Conservation (phyloP, 1,140 invertebrate genomes). For the Cecropterus lyciades region DNA sequence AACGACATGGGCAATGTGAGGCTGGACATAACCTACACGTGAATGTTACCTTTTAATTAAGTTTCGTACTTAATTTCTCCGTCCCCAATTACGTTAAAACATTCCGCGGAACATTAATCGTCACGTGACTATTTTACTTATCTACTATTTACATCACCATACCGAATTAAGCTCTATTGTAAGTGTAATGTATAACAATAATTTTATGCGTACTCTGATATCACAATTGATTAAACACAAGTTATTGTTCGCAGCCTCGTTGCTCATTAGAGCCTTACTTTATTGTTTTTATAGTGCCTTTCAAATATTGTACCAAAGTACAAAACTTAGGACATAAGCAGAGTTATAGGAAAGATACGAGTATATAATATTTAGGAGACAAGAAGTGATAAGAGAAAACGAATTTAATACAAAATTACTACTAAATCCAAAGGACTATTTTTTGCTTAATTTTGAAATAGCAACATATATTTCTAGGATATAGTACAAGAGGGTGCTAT, state of each 20-base stretch:
- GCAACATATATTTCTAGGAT: too few relatives aligned
- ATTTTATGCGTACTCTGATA: conserved; percentile 21
- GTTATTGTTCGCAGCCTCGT: conserved; percentile 24
- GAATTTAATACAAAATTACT: too few relatives aligned
- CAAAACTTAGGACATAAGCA: conserved; percentile 8
- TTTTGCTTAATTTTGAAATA: too few relatives aligned
- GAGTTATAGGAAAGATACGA: neutral
- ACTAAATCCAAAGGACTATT: too few relatives aligned
- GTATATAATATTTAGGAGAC: neutral
- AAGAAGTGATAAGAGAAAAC: too few relatives aligned
- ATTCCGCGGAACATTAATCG: conserved; percentile 25
- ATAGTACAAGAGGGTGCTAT: too few relatives aligned
- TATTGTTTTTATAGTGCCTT: conserved; percentile 10
- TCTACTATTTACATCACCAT: conserved; percentile 20
- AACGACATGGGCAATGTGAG: conserved; percentile 58
- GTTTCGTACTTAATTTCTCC: conserved; percentile 39
- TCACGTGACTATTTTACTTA: conserved; percentile 12
- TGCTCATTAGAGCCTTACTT: conserved; percentile 7
- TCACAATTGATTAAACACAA: conserved; percentile 31
- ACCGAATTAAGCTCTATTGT: conserved; percentile 29
- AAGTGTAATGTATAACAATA: conserved; percentile 23
- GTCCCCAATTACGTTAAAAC: conserved; percentile 31
- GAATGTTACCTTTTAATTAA: neutral
- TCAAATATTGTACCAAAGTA: conserved; percentile 30
- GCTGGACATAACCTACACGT: conserved; percentile 39